Evolutionary conservation across 1,140 invertebrate genomes (phyloP).

Genomic region (Drosophila sechellia): DNA sequence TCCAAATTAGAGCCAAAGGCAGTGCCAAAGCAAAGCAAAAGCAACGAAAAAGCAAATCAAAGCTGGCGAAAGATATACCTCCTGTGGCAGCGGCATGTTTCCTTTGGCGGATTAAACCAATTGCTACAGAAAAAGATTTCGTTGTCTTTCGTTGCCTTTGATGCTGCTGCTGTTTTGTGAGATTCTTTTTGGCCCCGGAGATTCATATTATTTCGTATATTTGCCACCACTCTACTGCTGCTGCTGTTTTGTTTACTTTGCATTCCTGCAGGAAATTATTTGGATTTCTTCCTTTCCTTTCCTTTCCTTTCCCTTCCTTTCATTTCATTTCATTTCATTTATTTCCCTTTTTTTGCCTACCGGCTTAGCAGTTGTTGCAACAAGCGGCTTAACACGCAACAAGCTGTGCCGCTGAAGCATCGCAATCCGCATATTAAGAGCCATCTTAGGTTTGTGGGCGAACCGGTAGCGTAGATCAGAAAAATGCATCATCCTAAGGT

Average conservation of each 20-base stretch:
- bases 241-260: conserved; percentile 30
- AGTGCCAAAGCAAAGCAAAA: conserved; percentile 5
- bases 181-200: conserved; percentile 32
- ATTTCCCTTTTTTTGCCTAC: conserved; percentile 10
- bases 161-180: conserved; percentile 19
- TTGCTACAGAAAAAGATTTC: conserved; percentile 73
- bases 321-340: neutral
- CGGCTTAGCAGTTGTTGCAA: conserved; percentile 72
- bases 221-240: neutral
- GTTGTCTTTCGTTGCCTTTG: conserved; percentile 3
- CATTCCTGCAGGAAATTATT: conserved; percentile 45
- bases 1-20: conserved; percentile 13
- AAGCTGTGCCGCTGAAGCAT: conserved; percentile 22
- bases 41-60: conserved; percentile 6
- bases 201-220: conserved; percentile 26
- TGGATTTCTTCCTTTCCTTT: conserved; percentile 13
- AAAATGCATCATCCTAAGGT: too few species aligned
- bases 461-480: neutral
- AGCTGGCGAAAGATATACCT: conserved; percentile 13
- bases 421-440: conserved; percentile 1
- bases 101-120: conserved; percentile 74
- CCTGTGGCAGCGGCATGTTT: conserved; percentile 70
- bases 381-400: conserved; percentile 67
- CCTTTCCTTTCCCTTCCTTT: neutral
- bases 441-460: neutral